phyloP scores from a whole-genome alignment of 1,140 invertebrate species.

The Heliothis subflexa region DNA sequence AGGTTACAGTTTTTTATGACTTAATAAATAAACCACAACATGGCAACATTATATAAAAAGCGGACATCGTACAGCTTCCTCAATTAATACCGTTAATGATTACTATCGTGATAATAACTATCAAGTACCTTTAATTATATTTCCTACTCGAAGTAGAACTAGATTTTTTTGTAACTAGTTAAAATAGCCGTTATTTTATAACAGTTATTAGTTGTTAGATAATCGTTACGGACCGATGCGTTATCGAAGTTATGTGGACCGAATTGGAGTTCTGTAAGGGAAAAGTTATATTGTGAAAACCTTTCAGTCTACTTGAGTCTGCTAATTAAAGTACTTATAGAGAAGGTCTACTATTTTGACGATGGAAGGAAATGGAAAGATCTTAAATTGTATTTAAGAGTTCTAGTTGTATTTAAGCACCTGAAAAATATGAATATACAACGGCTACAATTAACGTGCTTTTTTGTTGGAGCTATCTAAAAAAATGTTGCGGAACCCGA shows the following conservation, averaged over 20 bases:
- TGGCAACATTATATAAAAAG: neutral
- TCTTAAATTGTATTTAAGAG: too few relatives aligned
- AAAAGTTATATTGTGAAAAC: neutral
- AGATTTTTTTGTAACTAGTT: neutral
- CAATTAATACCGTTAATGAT: neutral
- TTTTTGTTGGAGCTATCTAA: neutral
- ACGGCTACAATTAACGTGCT: too few relatives aligned
- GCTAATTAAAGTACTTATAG: too few relatives aligned
- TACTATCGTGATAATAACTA: neutral
- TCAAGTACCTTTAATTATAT: neutral
- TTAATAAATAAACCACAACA: neutral
- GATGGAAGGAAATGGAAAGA: too few relatives aligned
- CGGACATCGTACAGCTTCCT: neutral
- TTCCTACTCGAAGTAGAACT: neutral
- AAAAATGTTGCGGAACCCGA: neutral
- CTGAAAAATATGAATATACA: too few relatives aligned
- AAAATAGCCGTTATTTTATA: conserved; percentile 35
- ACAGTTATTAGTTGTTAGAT: conserved; percentile 30
- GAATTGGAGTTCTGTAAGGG: neutral
- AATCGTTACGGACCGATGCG: conserved; percentile 36
- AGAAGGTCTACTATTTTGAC: too few relatives aligned
- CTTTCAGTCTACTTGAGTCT: too few relatives aligned
- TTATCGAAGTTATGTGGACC: conserved; percentile 5
- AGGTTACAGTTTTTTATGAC: neutral
- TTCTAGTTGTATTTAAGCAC: too few relatives aligned